Percentiles rank a stretch among this genome's conserved stretches.
These are phyloP conservation scores for Clamator glandarius DNA, from an alignment of 2,797 vertebrate species.

Conservation along the genomic window DNA sequence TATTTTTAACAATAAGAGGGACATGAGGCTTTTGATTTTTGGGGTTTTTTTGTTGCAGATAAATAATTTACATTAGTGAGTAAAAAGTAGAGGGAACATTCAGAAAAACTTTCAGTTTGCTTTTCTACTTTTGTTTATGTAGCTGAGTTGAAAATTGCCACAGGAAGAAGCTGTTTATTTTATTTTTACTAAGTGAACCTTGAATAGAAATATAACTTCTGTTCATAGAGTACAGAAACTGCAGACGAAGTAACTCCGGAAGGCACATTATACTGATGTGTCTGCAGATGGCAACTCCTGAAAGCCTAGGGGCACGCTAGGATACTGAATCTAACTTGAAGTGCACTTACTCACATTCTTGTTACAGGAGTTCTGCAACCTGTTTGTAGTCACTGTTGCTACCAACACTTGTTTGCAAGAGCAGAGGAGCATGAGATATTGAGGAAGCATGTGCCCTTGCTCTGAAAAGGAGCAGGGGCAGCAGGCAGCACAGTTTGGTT, in stretches of 20 bases:
- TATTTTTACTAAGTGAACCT: neutral
- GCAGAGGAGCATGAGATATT: neutral
- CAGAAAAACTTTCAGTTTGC: neutral
- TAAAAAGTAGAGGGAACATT: neutral
- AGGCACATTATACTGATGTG: neutral
- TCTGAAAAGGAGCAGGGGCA: neutral
- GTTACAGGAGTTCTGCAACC: neutral
- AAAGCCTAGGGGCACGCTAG: neutral
- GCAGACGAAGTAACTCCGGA: neutral
- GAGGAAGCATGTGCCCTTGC: rapidly evolving
- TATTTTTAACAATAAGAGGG: neutral
- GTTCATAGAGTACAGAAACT: neutral
- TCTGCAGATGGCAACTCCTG: neutral
- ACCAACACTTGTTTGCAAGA: neutral
- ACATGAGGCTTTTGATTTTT: rapidly evolving
- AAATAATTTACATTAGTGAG: neutral
- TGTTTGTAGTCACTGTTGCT: neutral
- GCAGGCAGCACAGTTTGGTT: rapidly evolving
- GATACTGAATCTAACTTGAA: neutral
- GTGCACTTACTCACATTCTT: neutral
- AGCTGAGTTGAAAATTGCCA: neutral
- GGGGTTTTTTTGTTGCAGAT: rapidly evolving
- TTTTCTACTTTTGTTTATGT: neutral
- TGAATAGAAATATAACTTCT: neutral
- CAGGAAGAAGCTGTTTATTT: neutral